Conservation (phyloP, 2,113 vertebrate genomes). For the Caretta caretta region DNA sequence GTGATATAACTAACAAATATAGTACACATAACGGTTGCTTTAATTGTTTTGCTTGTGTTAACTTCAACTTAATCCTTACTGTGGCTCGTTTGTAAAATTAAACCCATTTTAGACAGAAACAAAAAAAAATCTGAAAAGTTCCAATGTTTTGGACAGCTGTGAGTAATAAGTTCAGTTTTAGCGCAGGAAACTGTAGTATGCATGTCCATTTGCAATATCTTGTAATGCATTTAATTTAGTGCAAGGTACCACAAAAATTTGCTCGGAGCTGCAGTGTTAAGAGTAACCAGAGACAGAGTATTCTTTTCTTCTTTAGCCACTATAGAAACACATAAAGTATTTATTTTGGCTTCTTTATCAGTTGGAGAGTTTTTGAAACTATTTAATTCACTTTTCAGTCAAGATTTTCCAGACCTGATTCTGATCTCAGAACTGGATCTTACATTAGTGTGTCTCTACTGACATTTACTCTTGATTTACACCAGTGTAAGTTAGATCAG, state of each 20-base stretch:
- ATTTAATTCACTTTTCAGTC: constrained; percentile 10
- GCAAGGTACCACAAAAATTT: not conserved
- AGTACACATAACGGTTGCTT: constrained; percentile 3
- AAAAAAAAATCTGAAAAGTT: not conserved
- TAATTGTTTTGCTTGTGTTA: constrained; percentile 42
- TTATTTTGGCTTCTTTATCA: not conserved
- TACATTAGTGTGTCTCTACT: not conserved
- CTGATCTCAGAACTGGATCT: not conserved
- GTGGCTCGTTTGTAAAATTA: not conserved
- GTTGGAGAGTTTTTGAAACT: not conserved
- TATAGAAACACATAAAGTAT: not conserved
- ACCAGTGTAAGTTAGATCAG: not conserved
- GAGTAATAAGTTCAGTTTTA: not conserved
- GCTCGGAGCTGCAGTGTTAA: not conserved
- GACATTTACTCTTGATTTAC: not conserved
- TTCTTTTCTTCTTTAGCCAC: constrained; percentile 40
- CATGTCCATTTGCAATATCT: not conserved
- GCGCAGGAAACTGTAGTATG: not conserved
- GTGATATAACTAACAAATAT: constrained; percentile 26
- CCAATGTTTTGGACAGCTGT: not conserved
- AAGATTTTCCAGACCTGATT: not conserved
- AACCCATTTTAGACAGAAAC: not conserved
- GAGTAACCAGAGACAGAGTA: not conserved
- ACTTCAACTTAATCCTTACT: constrained; percentile 4
- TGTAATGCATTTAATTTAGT: not conserved